Base-by-base conservation (phyloP, 1,140 invertebrate species). In the Drosophila arawakana region DNA sequence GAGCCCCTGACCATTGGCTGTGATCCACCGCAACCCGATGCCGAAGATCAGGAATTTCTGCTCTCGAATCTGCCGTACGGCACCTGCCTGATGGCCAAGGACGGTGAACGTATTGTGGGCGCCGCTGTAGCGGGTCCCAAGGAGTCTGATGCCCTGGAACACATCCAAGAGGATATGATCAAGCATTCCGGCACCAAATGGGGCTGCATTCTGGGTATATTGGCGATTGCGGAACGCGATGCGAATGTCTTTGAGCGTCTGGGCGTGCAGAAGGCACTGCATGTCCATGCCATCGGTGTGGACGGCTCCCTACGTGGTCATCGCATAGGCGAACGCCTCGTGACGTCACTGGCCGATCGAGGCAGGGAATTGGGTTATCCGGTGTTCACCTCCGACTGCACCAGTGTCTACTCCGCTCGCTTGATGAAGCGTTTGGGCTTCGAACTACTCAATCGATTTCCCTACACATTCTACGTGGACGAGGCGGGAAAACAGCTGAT, bases 261-360 rank as follows among this genome's bases (percentile, higher is more conserved):
- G 21, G 11, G 11, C 10, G 76, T 89, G 3, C 44, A 74, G 5
- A 63, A 43, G 7, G 57, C 69, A 11, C 7, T 89, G 4, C 85
- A 89, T 47, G 41, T 81, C 7, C 81, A 85, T 35, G 85, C 85
- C 2, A 0, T 90, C 7, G 85, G 81, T 34, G 78, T 89, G 1
- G 72, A 89, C 18, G 2, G 10, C 1, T 8, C 55, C 9, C 30
- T 76, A 13, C 67, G 85, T 2, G 85, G 85, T 11, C 80, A 54
- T 0, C 69, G 47, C 0, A 59, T 90, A 10, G 85, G 85, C 4
- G 55, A 52, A 5, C 78, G 68, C 0, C 55, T 89, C n/a, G 44
- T 89, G 18, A 57, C 18, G 1, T 65, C 78, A 6, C 55, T 78
- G 18, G 41, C 49, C 3, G 50, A 37, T 13, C 47, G 57, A 4